Evolutionary conservation across 2,888 invertebrate species (phyloP), one percentile per base, ranked within the genome.

Genomic region (Ophonus ardosiacus): DNA sequence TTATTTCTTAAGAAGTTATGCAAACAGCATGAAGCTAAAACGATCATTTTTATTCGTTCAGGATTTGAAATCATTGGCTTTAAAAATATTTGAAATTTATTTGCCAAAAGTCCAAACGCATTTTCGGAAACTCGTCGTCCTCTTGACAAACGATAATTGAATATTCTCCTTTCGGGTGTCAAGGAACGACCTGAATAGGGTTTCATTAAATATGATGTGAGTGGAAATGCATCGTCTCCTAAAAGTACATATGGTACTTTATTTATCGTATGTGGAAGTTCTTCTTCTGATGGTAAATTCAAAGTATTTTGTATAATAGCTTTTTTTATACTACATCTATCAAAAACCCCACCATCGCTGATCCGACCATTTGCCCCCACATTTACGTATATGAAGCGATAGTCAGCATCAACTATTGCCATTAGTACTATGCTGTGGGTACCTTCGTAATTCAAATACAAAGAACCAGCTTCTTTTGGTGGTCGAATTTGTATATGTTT

Each of bases 181-280:
- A 79, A 51, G 13, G 43, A 7, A 56, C 76, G 57, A 15, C 21
- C n/a, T n/a, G 63, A 0, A 15, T 85, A 87, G 38, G 87, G 87
- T 76, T 88, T 88, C 84, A 87, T 86, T 57, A 87, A 65, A 57
- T 87, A 85, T 3, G 43, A 10, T 74, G 81, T 86, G 38, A 88
- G 63, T 13, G 86, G 85, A 86, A 88, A 88, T 56, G 88, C 88
- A 63, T 87, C 87, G 76, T 88, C 88, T 17, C 71, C 88, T 21
- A 88, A 80, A 57, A 88, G 13, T 61, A 80, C 80, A 61, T 59
- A 80, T 13, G 80, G 80, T 10, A 80, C 61, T 61, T 59, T 31
- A 15, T 61, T 61, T 15, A n/a, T 61, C 59, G 61, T 80, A 31
- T 15, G 7, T 59, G 80, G 80, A 15, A 81, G 40, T 24, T 7